A percentile compares a stretch with the other conserved stretches of the same genome.
Conservation (phyloP, 2,797 vertebrate genomes). For the Epinephelus malabaricus region DNA sequence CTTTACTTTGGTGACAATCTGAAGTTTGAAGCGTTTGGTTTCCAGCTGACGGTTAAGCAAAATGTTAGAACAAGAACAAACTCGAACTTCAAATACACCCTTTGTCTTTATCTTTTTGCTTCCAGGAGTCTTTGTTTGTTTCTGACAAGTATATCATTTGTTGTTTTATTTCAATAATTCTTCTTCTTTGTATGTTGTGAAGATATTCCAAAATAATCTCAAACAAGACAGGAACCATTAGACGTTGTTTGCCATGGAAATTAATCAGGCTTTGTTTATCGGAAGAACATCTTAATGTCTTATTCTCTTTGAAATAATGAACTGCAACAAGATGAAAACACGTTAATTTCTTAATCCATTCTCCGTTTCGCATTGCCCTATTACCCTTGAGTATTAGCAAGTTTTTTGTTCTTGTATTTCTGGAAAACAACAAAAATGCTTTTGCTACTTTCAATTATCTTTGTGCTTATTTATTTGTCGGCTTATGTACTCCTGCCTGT, state of each 20-base stretch:
- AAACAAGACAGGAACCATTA: conserved; percentile 80
- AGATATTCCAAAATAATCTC: conserved; percentile 80
- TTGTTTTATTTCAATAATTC: conserved; percentile 70
- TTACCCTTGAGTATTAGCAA: conserved; percentile 81
- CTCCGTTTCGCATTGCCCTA: conserved; percentile 78
- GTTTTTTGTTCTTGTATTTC: conserved; percentile 70
- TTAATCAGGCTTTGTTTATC: conserved; percentile 87
- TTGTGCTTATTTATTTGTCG: conserved; percentile 39
- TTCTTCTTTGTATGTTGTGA: conserved; percentile 69
- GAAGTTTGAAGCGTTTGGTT: conserved; percentile 43
- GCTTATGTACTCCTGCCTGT: conserved; percentile 20
- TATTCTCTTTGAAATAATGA: conserved; percentile 90
- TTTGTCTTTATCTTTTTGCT: conserved; percentile 67
- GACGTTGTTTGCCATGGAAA: conserved; percentile 81
- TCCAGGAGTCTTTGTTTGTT: conserved; percentile 73
- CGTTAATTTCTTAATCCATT: conserved; percentile 84
- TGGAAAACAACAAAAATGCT: conserved; percentile 68
- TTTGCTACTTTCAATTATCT: conserved; percentile 62
- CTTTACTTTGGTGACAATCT: conserved; percentile 29
- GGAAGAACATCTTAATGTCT: conserved; percentile 83
- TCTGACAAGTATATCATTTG: conserved; percentile 66
- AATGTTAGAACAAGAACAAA: conserved; percentile 55
- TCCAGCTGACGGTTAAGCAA: conserved; percentile 46
- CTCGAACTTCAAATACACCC: conserved; percentile 58
- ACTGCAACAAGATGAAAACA: conserved; percentile 85